These are phyloP conservation scores for Eublepharis macularius DNA, from an alignment of 2,113 vertebrate genomes.

Conservation along the genomic window DNA sequence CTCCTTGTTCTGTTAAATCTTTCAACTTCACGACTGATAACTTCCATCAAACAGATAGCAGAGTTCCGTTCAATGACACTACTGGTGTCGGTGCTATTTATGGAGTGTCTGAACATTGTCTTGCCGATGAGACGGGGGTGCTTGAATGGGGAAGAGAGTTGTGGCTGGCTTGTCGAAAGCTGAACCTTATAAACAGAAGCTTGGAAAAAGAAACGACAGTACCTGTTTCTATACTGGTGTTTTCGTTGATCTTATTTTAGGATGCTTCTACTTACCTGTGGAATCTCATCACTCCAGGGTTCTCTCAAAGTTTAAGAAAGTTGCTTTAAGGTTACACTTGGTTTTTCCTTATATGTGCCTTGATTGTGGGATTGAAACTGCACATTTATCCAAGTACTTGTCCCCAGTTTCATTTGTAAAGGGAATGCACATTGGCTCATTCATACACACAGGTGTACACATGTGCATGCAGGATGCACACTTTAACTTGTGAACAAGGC, in stretches of 20 bases:
- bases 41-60: conserved; percentile 47
- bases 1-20: conserved; percentile 67
- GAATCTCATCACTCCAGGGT: too few relatives aligned
- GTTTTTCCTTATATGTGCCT: too few relatives aligned
- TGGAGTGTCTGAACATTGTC: conserved; percentile 56
- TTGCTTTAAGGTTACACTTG: too few relatives aligned
- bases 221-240: conserved; percentile 27
- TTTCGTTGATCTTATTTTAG: not conserved
- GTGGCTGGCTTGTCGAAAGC: conserved; percentile 37
- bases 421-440: too few relatives aligned
- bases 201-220: conserved; percentile 37
- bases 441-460: too few relatives aligned
- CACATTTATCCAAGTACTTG: too few relatives aligned
- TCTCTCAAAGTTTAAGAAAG: too few relatives aligned
- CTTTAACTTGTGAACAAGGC: too few relatives aligned
- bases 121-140: conserved; percentile 34
- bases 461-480: too few relatives aligned
- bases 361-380: too few relatives aligned
- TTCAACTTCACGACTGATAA: conserved; percentile 63
- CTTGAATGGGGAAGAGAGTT: conserved; percentile 35
- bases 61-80: conserved; percentile 35
- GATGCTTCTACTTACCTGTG: too few relatives aligned
- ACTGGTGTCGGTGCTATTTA: conserved; percentile 45
- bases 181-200: conserved; percentile 49
- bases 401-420: too few relatives aligned